phyloP scores from a whole-genome alignment of 92 coral and sea anemone species.

The Hydrozoanthus gracilis region DNA sequence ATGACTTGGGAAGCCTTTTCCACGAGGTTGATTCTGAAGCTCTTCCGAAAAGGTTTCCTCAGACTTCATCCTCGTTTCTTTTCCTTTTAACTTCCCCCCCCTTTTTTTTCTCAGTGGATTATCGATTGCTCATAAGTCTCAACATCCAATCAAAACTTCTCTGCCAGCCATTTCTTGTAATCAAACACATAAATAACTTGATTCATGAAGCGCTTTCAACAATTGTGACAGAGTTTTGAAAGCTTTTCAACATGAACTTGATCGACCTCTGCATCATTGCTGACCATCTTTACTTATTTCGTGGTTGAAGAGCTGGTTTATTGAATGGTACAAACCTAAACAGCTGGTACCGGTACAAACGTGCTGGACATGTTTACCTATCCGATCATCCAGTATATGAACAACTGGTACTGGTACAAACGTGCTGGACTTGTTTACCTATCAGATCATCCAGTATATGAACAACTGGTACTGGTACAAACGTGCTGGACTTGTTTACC shows the following conservation, averaged over 20 bases:
- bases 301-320: neutral
- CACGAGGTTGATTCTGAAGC: slow-evolving; percentile 17
- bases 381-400: too few relatives aligned
- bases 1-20: slow-evolving; percentile 25
- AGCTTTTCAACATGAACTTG: slow-evolving; percentile 13
- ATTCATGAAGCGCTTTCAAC: slow-evolving; percentile 34
- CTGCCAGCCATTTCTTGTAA: slow-evolving; percentile 2
- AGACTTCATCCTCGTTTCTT: slow-evolving; percentile 26
- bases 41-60: slow-evolving; percentile 29
- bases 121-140: neutral
- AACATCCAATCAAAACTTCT: slow-evolving; percentile 24
- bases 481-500: too few relatives aligned
- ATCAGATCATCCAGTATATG: too few relatives aligned
- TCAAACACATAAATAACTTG: slow-evolving; percentile 13
- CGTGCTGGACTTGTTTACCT: too few relatives aligned
- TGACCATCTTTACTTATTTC: slow-evolving; percentile 13
- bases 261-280: slow-evolving; percentile 10
- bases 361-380: too few relatives aligned
- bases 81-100: slow-evolving; percentile 30
- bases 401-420: too few relatives aligned
- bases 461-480: too few relatives aligned
- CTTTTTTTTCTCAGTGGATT: slow-evolving; percentile 30
- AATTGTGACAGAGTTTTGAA: slow-evolving; percentile 6
- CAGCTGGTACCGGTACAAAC: too few relatives aligned
- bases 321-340: slow-evolving; percentile 3